Evolutionary conservation across 2,113 vertebrate genomes (phyloP), one percentile per base, ranked within the genome.

Genomic region (Myrmecobius fasciatus): DNA sequence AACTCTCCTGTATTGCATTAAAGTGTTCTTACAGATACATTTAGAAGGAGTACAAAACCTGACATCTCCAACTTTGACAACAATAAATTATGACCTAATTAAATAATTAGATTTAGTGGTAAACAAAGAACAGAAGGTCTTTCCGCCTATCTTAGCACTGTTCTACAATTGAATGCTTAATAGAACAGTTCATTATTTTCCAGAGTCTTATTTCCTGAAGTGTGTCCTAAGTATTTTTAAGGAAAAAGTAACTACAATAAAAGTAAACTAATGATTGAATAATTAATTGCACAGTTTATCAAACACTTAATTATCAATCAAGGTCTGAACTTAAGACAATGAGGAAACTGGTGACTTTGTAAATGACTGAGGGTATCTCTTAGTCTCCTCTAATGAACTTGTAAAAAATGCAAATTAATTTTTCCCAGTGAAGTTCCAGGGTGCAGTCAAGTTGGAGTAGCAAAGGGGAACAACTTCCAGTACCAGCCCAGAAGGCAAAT

Each of bases 311-410:
- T 98, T 98, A 93, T 96, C 96, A 94, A 91, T 95, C 8, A 98
- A 98, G 67, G 36, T 96, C 97, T 17, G 97, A 98, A 83, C 98
- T 98, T 47, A 98, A 98, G 0, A 98, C 98, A 91, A 98, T 98
- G 98, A 99, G 98, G 90, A 98, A 83, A 98, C 56, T 98, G 98
- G 91, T 98, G 97, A 95, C 98, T 98, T 98, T 99, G 98, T 93
- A 99, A 99, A 97, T 99, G 97, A 53, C 98, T 98, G 99, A 93
- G 99, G 97, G 92, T 98, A 98, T 11, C 97, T 98, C 25, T 98
- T 98, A 49, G 97, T 91, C 93, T 99, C 98, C 90, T 99, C 98
- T 96, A 99, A 98, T 91, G 98, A 97, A 93, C 97, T 98, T 93
- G 98, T 99, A 97, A 99, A 98, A 96, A 99, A 97, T 90, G 99